Evolutionary conservation across 2,888 invertebrate genomes (phyloP).

Genomic region (Lycophotia porphyrea): DNA sequence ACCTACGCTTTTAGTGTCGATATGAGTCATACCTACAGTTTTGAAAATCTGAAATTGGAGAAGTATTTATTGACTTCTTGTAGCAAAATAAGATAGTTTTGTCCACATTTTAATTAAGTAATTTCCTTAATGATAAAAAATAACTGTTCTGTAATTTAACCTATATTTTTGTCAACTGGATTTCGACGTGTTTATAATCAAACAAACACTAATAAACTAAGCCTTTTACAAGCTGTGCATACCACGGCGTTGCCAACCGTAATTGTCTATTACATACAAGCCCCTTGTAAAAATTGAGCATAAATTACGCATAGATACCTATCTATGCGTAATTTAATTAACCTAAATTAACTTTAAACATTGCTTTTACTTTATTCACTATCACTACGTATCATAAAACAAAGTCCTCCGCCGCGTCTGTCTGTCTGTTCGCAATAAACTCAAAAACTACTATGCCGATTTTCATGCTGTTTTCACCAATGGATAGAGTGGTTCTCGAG

Average conservation of each 20-base stretch:
- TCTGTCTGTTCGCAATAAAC: too few species aligned
- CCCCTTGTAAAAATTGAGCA: neutral
- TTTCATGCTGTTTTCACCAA: too few species aligned
- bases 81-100: neutral
- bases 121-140: neutral
- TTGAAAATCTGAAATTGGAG: neutral
- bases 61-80: neutral
- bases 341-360: neutral
- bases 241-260: neutral
- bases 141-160: neutral
- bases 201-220: neutral
- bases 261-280: neutral
- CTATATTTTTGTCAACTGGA: neutral
- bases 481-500: too few species aligned
- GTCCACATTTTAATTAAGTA: neutral
- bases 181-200: neutral
- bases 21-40: neutral
- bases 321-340: neutral
- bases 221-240: neutral
- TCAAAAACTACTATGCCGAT: too few species aligned
- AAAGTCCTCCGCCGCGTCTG: too few species aligned
- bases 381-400: too few species aligned
- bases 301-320: neutral
- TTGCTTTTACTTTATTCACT: neutral
- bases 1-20: neutral